These are phyloP conservation scores for Garra rufa DNA, from an alignment of 2,113 vertebrate species.

Conservation along the genomic window DNA sequence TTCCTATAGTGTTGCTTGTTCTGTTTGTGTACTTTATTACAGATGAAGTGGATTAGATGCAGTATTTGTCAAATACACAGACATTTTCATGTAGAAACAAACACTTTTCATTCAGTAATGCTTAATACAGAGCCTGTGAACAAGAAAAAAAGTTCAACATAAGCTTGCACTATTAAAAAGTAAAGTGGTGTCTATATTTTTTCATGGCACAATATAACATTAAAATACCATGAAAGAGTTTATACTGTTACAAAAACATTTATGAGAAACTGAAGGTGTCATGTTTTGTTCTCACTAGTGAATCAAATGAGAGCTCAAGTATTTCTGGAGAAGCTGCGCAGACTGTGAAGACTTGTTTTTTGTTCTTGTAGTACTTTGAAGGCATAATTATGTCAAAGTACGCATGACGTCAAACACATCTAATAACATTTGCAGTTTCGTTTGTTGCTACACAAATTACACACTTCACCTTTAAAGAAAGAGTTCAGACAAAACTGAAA, in stretches of 20 bases:
- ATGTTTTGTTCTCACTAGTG: neutral
- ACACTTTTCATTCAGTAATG: neutral
- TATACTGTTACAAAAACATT: neutral
- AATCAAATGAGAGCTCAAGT: neutral
- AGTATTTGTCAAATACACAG: no score
- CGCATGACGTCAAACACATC: neutral
- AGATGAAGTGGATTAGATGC: neutral
- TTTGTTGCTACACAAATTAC: neutral
- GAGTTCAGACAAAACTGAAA: neutral
- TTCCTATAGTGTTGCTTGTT: neutral
- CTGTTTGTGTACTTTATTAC: neutral
- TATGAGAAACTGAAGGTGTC: neutral
- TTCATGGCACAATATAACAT: neutral
- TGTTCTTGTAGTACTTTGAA: no score
- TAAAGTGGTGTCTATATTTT: neutral
- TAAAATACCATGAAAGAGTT: neutral
- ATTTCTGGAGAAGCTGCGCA: neutral
- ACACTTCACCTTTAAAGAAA: constrained; percentile 23
- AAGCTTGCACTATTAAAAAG: neutral
- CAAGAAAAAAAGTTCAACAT: neutral
- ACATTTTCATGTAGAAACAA: neutral
- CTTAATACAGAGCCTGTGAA: neutral
- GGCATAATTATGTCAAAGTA: no score
- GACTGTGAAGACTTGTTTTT: neutral
- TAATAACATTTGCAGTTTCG: neutral